Evolutionary conservation across 1,140 invertebrate species (phyloP).

Genomic region (Drosophila chauvacae): DNA sequence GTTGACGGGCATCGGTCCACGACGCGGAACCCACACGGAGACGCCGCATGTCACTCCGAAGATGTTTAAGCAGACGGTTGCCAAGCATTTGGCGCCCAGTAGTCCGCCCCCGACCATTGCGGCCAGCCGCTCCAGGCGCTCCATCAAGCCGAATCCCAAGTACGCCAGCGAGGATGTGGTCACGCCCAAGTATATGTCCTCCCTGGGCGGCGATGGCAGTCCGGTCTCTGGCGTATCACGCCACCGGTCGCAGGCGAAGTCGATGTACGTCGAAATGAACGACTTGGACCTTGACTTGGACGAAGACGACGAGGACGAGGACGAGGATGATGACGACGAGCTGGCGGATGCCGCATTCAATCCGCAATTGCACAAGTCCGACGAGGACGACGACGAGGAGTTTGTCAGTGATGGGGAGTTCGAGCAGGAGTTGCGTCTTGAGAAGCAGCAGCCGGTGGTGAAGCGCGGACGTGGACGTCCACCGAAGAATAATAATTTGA

Average conservation of each 20-base stretch:
- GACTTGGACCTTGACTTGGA: constrained; percentile 46
- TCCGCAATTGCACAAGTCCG: constrained; percentile 71
- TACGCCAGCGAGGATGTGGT: constrained; percentile 80
- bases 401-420: constrained; percentile 66
- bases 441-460: constrained; percentile 43
- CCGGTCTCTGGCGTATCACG: not conserved
- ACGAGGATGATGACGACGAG: constrained; percentile 61
- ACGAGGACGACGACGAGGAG: constrained; percentile 68
- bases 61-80: constrained; percentile 58
- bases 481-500: constrained; percentile 42
- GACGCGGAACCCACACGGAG: constrained; percentile 24
- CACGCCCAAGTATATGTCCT: constrained; percentile 70
- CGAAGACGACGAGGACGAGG: constrained; percentile 49
- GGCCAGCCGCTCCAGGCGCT: constrained; percentile 72
- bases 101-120: constrained; percentile 75
- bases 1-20: not conserved
- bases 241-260: constrained; percentile 35
- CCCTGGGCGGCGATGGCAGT: constrained; percentile 10
- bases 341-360: constrained; percentile 64
- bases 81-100: constrained; percentile 12
- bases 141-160: constrained; percentile 84
- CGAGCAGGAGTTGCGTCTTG: constrained; percentile 50
- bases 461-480: constrained; percentile 76
- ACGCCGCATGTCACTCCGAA: constrained; percentile 33
- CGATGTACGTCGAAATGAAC: constrained; percentile 33